A percentile compares a stretch with the other conserved stretches of the same genome.
Evolutionary conservation across 2,888 invertebrate species (phyloP).

Genomic region (Sturmia bella): DNA sequence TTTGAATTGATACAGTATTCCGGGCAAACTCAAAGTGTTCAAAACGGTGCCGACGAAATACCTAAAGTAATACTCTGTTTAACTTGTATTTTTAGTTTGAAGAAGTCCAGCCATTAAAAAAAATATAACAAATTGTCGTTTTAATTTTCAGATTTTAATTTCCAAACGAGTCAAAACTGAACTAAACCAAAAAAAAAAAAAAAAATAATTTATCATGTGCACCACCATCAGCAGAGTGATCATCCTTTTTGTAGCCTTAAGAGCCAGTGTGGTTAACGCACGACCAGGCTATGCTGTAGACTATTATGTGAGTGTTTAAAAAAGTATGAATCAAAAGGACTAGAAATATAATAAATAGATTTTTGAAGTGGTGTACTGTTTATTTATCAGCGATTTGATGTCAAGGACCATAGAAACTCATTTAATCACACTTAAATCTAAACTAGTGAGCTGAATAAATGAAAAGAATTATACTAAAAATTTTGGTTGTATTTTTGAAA

Average conservation of each 20-base stretch:
- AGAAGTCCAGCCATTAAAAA: conserved; percentile 17
- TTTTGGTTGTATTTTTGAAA: no score
- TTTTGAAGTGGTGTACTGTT: no score
- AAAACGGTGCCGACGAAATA: conserved; percentile 78
- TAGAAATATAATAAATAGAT: background rate
- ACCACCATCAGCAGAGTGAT: conserved; percentile 76
- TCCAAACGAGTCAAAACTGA: conserved; percentile 8
- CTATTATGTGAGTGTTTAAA: conserved; percentile 84
- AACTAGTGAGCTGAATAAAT: no score
- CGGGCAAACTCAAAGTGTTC: conserved; percentile 80
- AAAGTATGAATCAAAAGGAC: background rate
- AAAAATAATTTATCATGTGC: conserved; percentile 74
- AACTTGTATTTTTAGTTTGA: conserved; percentile 5
- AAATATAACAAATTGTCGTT: conserved; percentile 11
- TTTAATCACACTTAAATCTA: no score
- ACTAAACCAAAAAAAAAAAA: conserved; percentile 7
- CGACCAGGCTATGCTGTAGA: conserved; percentile 83
- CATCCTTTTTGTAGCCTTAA: conserved; percentile 77
- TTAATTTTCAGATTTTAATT: conserved; percentile 51
- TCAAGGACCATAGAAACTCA: no score
- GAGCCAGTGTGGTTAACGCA: conserved; percentile 77
- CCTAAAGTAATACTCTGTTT: conserved; percentile 71
- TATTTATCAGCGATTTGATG: no score
- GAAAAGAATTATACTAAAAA: no score
- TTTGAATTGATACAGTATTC: conserved; percentile 82